Conservation (phyloP, 1,140 invertebrate species). For the Schmidtea mediterranea region DNA sequence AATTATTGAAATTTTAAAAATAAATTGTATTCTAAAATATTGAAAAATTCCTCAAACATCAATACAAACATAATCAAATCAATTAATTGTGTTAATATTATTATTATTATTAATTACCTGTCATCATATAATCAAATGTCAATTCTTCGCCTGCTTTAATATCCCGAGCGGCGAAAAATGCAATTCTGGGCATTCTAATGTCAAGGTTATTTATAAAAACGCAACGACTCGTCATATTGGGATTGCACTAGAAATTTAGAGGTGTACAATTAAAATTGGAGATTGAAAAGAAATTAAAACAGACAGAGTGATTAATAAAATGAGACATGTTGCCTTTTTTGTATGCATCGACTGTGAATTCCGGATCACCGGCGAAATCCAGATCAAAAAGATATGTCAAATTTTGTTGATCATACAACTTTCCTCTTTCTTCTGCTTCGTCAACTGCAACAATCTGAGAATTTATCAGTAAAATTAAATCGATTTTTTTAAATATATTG, state of each 20-base stretch:
- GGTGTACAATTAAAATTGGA: too few relatives aligned
- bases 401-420: neutral
- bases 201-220: neutral
- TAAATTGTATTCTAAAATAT: too few relatives aligned
- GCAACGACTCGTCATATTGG: neutral
- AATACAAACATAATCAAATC: too few relatives aligned
- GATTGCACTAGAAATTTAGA: neutral
- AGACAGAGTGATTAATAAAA: slow-evolving; percentile 1
- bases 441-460: neutral
- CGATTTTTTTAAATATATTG: too few relatives aligned
- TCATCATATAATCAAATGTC: slow-evolving; percentile 4
- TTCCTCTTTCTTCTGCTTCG: neutral
- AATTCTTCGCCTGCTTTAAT: neutral
- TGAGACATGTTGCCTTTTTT: slow-evolving; percentile 4
- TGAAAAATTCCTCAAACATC: too few relatives aligned
- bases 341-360: slow-evolving; percentile 1
- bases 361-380: neutral
- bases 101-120: too few relatives aligned
- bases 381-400: slow-evolving; percentile 3
- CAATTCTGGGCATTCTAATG: neutral
- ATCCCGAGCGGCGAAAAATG: neutral
- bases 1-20: too few relatives aligned
- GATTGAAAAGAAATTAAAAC: neutral
- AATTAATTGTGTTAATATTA: too few relatives aligned
- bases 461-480: too few relatives aligned